Evolutionary conservation across 1,140 invertebrate genomes (phyloP).

Genomic region (Octopus bimaculoides): DNA sequence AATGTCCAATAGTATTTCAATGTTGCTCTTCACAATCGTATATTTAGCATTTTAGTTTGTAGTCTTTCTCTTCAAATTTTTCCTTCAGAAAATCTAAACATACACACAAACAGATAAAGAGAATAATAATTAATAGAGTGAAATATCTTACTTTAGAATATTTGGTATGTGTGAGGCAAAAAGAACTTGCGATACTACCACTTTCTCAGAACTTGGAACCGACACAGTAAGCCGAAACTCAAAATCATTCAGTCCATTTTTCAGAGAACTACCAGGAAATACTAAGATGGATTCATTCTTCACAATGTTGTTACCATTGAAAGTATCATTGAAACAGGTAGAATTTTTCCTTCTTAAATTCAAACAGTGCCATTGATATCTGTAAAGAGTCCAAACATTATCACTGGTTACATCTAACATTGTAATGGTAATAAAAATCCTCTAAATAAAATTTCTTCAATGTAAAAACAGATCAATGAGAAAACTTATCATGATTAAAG

Average conservation of each 20-base stretch:
- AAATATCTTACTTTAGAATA: conserved; percentile 11
- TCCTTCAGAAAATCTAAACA: too few relatives aligned
- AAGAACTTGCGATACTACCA: conserved; percentile 19
- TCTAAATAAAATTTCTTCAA: too few relatives aligned
- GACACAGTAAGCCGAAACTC: conserved; percentile 24
- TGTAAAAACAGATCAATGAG: too few relatives aligned
- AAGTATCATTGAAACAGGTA: conserved; percentile 18
- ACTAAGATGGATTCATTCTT: background rate
- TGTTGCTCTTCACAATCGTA: too few relatives aligned
- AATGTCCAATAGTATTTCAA: too few relatives aligned
- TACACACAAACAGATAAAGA: too few relatives aligned
- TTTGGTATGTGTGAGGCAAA: background rate
- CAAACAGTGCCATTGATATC: conserved; percentile 29
- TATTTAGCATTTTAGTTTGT: too few relatives aligned
- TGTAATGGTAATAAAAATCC: too few relatives aligned
- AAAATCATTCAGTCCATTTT: conserved; percentile 15
- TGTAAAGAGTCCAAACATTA: conserved; percentile 10
- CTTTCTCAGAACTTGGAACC: background rate
- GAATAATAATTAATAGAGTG: background rate
- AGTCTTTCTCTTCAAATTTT: too few relatives aligned
- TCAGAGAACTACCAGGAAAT: background rate
- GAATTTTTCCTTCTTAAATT: background rate
- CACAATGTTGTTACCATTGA: background rate
- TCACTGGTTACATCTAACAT: too few relatives aligned
- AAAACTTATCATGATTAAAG: too few relatives aligned